Conservation (phyloP, 2,113 vertebrate genomes). For the Cyrtonyx montezumae region DNA sequence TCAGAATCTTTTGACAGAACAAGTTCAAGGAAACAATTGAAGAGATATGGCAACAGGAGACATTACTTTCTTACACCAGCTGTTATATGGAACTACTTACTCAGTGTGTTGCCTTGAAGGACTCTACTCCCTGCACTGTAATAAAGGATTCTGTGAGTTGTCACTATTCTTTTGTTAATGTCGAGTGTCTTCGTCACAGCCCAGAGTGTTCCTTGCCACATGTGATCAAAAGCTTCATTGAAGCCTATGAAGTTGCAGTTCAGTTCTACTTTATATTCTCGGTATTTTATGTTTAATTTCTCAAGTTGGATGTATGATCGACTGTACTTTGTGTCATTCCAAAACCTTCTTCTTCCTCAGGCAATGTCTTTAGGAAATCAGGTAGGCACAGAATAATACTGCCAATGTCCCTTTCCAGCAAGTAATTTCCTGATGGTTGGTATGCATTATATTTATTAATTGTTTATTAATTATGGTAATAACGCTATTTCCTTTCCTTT, state of each 20-base stretch:
- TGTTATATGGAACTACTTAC: slow-evolving; percentile 54
- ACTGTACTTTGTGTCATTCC: neutral
- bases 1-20: slow-evolving; percentile 45
- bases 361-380: neutral
- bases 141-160: slow-evolving; percentile 17
- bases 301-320: neutral
- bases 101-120: slow-evolving; percentile 51
- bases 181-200: slow-evolving; percentile 21
- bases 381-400: neutral
- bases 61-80: slow-evolving; percentile 34
- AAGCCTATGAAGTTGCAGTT: slow-evolving; percentile 29
- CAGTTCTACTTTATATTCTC: neutral
- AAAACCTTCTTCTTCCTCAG: neutral
- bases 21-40: slow-evolving; percentile 51
- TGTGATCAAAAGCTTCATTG: slow-evolving; percentile 21
- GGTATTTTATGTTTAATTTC: neutral
- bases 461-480: neutral
- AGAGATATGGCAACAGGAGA: slow-evolving; percentile 34
- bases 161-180: slow-evolving; percentile 35
- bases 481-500: neutral
- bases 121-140: slow-evolving; percentile 9
- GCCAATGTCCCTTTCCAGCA: neutral
- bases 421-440: neutral
- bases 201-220: neutral
- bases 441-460: neutral